Evolutionary conservation across 1,140 invertebrate genomes (phyloP).

Genomic region (Aporrectodea caliginosa): DNA sequence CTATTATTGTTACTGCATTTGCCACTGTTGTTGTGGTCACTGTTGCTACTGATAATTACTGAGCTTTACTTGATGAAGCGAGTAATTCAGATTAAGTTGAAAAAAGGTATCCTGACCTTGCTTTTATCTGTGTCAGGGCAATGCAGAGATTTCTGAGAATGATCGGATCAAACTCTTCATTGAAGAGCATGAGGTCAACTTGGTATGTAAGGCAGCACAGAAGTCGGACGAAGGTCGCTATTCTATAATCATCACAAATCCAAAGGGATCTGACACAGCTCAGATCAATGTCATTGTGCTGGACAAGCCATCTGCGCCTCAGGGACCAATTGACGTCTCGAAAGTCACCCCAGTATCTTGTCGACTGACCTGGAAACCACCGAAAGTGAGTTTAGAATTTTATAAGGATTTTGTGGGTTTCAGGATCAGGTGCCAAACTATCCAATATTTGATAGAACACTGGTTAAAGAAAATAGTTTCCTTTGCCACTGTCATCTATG

Average conservation of each 20-base stretch:
- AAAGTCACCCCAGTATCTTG: conserved; percentile 95
- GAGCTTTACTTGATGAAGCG: too few species aligned
- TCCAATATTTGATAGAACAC: too few species aligned
- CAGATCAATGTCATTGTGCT: conserved; percentile 78
- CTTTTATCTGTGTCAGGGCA: too few species aligned
- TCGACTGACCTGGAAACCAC: conserved; percentile 86
- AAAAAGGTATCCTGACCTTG: too few species aligned
- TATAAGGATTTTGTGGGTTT: conserved; percentile 17
- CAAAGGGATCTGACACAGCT: conserved; percentile 76
- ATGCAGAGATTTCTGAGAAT: conserved; percentile 73
- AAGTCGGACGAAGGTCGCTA: conserved; percentile 86
- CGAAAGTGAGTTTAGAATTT: conserved; percentile 59
- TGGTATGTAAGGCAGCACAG: conserved; percentile 81
- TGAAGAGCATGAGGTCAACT: conserved; percentile 63
- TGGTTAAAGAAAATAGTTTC: too few species aligned
- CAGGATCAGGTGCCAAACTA: too few species aligned
- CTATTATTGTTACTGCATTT: too few species aligned
- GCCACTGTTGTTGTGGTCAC: too few species aligned
- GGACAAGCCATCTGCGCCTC: conserved; percentile 74
- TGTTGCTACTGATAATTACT: too few species aligned
- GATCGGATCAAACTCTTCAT: conserved; percentile 84
- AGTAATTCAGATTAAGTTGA: too few species aligned
- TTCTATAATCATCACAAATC: conserved; percentile 82
- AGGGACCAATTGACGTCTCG: conserved; percentile 82
- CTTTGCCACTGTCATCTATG: too few species aligned